Base-by-base conservation (phyloP, 2,113 vertebrate species). In the Thamnaconus septentrionalis region DNA sequence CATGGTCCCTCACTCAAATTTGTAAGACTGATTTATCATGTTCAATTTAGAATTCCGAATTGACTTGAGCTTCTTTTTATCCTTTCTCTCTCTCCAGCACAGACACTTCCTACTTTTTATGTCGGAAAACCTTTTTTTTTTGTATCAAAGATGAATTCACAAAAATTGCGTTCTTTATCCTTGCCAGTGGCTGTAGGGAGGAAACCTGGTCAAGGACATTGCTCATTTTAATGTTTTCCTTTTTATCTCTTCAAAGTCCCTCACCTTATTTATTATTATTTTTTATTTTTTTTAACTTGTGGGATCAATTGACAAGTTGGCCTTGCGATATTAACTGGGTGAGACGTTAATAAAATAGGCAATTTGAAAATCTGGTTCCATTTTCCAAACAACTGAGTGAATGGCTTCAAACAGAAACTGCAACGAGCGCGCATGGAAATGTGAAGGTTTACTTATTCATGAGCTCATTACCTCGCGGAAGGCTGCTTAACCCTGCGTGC, bases 281-380 rank as follows among this genome's bases (percentile, higher is more conserved):
- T 50, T 60, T 65, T 71, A 9, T 5, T 31, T 46, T 68, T 47
- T 53, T 47, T 31, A 6, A 54, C 57, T 62, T 57, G 48, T 5
- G 6, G 9, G 58, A 62, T 73, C 60, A 71, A 82, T 71, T 82
- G 63, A 8, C 41, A 56, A 47, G 53, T 57, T 55, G 58, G 55
- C 77, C 77, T 69, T 76, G 61, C 18, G 53, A 73, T 73, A 71
- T 69, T 50, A 67, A 67, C 62, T 55, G 45, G 53, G 12, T 42
- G 11, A 47, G 50, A 43, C 3, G 42, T 4, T 52, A 45, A 49
- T 49, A 46, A 66, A 66, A 31, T 7, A 45, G 6, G n/a, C 12
- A n/a, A 53, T 0, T 74, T 41, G 49, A 2, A 43, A 67, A 52
- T 65, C 42, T 3, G 1, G 7, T 60, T 60, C n/a, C 1, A 57